Percentiles rank a stretch among this genome's conserved stretches.
These are phyloP conservation scores for Microtus montanus DNA, from an alignment of 2,113 vertebrate species.

Conservation along the genomic window DNA sequence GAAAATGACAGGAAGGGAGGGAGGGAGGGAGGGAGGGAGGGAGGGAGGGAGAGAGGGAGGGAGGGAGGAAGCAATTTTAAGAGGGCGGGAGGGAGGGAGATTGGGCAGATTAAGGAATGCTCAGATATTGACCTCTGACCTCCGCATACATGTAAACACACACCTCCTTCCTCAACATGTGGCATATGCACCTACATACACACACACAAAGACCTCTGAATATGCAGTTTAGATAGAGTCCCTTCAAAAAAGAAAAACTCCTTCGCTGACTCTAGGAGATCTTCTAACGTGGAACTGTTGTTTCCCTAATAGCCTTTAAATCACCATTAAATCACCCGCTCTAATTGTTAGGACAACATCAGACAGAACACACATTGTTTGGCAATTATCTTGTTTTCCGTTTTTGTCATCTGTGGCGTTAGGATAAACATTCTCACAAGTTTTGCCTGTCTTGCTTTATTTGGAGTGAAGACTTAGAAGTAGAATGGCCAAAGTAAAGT, in stretches of 20 bases:
- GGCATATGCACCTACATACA: neutral
- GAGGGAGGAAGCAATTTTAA: too few species aligned
- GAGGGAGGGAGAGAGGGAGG: rapidly evolving
- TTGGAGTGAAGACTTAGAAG: conserved; percentile 4
- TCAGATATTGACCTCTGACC: neutral
- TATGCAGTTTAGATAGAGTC: neutral
- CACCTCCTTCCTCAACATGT: too few species aligned
- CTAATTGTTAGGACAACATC: neutral
- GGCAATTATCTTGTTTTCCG: conserved; percentile 9
- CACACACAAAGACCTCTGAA: neutral
- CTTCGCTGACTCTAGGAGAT: neutral
- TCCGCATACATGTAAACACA: neutral
- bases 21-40: rapidly evolving
- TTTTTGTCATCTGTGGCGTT: conserved; percentile 28
- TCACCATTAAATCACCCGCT: neutral
- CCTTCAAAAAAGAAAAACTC: neutral
- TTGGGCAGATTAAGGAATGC: neutral
- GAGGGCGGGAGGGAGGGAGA: too few species aligned
- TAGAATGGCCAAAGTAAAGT: conserved; percentile 35
- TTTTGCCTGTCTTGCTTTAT: neutral
- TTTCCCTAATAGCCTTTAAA: conserved; percentile 46
- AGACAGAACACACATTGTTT: neutral
- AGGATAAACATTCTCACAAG: neutral
- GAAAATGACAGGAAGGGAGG: neutral
- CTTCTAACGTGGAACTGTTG: neutral